Base-by-base conservation (phyloP, 1,140 invertebrate genomes). In the Tenebrio molitor region DNA sequence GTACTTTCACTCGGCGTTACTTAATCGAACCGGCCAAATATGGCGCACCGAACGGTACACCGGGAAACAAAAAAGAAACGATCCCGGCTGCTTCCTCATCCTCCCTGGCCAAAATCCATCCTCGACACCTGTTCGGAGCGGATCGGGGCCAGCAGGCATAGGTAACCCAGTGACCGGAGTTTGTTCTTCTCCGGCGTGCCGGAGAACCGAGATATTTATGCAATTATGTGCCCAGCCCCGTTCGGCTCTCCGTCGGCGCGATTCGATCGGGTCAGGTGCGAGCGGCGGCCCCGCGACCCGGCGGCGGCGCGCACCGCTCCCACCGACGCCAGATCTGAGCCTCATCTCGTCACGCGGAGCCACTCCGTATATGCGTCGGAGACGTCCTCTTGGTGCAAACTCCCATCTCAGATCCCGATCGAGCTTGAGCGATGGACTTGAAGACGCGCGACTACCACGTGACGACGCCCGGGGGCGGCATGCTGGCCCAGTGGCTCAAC, bases 111-210 rank as follows among this genome's bases (percentile, higher is more conserved):
- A 66, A 66, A 66, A 44, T 66, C 36, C 42, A 25, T 23, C 34
- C 3, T 36, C 42, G 44, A 68, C 65, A 68, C 65, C 65, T 68
- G 65, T 68, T 68, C 21, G 41, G 29, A 68, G 39, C 36, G 41
- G 39, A 46, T 68, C 65, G 65, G 41, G 41, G 75, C 75, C 75
- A 76, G 73, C 41, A 81, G 80, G 77, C 80, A 81, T 81, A 72
- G 71, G 74, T 76, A 76, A 72, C 75, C 74, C 69, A 76, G 67
- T 77, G 76, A 77, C 76, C 76, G 76, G 14, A 33, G 46, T 53
- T 44, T 53, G 46, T 53, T 53, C 46, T 46, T 44, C 29, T 33
- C 5, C 65, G n/a, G 39, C 46, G n/a, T 62, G 50, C 41, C 10
- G n/a, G n/a, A 34, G 41, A 41, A 65, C n/a, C 62, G n/a, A 65